A percentile compares a stretch with the other conserved stretches of the same genome.
Conservation (phyloP, 1,140 invertebrate genomes). For the Glossosoma conforme region DNA sequence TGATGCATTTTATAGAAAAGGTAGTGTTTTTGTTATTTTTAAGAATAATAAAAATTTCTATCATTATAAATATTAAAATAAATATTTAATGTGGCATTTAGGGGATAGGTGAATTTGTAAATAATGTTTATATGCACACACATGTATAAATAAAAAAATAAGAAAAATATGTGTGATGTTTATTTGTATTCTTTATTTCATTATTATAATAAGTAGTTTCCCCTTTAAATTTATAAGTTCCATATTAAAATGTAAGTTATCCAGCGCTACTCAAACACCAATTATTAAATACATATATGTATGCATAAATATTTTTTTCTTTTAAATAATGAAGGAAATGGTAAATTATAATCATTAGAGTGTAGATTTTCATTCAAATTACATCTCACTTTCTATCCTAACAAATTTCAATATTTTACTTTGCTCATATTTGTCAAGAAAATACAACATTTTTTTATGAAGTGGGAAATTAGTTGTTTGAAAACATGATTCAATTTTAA, state of each 20-base stretch:
- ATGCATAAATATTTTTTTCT: not conserved
- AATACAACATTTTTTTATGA: slow-evolving; percentile 6
- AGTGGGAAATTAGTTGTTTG: not conserved
- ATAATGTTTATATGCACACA: too few species aligned
- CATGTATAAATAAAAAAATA: too few species aligned
- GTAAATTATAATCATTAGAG: not conserved
- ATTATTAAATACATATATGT: not conserved
- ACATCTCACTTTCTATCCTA: slow-evolving; percentile 94
- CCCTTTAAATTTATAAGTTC: not conserved
- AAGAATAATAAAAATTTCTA: too few species aligned
- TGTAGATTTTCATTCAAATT: slow-evolving; percentile 51
- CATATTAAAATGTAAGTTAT: not conserved
- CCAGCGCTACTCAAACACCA: too few species aligned
- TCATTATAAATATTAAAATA: too few species aligned
- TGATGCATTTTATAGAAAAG: too few species aligned
- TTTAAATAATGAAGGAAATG: not conserved
- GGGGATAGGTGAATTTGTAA: too few species aligned
- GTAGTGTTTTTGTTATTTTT: too few species aligned
- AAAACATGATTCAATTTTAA: too few species aligned
- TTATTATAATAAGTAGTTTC: not conserved
- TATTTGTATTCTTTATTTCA: not conserved
- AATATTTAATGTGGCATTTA: too few species aligned
- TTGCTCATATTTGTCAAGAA: slow-evolving; percentile 80
- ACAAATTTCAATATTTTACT: slow-evolving; percentile 98
- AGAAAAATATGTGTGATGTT: too few species aligned